phyloP scores from a whole-genome alignment of 2,113 vertebrate genomes.

The Epinephelus fuscoguttatus region DNA sequence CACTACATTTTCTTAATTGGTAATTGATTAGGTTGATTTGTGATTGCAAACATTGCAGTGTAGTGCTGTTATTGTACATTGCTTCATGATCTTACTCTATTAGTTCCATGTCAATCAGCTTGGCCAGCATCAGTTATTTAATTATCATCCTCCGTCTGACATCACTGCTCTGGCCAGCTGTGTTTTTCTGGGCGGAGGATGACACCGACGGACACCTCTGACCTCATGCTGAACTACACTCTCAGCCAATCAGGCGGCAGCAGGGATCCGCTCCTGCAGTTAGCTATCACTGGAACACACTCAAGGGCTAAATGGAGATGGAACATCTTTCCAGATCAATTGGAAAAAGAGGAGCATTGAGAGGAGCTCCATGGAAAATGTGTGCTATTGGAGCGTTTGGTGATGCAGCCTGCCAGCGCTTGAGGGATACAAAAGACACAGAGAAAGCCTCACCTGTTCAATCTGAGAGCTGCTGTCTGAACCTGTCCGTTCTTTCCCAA shows the following conservation, averaged over 20 bases:
- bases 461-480: slow-evolving; percentile 15
- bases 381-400: slow-evolving; percentile 23
- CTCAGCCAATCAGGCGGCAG: slow-evolving; percentile 65
- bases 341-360: slow-evolving; percentile 30
- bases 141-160: slow-evolving; percentile 76
- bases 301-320: slow-evolving; percentile 46
- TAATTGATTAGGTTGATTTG: neutral
- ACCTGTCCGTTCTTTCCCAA: slow-evolving; percentile 15
- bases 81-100: slow-evolving; percentile 27
- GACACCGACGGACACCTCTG: slow-evolving; percentile 77
- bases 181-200: slow-evolving; percentile 81
- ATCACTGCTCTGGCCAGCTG: slow-evolving; percentile 81
- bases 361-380: slow-evolving; percentile 56
- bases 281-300: slow-evolving; percentile 42
- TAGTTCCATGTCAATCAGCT: slow-evolving; percentile 60
- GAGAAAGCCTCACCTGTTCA: slow-evolving; percentile 45
- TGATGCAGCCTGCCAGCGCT: slow-evolving; percentile 20
- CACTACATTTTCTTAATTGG: neutral
- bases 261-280: slow-evolving; percentile 46
- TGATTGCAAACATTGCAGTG: neutral
- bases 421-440: slow-evolving; percentile 3
- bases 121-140: slow-evolving; percentile 70
- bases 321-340: slow-evolving; percentile 54
- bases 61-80: neutral
- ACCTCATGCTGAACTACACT: slow-evolving; percentile 75